Conservation (phyloP, 2,113 vertebrate genomes). For the Leiothrix lutea region DNA sequence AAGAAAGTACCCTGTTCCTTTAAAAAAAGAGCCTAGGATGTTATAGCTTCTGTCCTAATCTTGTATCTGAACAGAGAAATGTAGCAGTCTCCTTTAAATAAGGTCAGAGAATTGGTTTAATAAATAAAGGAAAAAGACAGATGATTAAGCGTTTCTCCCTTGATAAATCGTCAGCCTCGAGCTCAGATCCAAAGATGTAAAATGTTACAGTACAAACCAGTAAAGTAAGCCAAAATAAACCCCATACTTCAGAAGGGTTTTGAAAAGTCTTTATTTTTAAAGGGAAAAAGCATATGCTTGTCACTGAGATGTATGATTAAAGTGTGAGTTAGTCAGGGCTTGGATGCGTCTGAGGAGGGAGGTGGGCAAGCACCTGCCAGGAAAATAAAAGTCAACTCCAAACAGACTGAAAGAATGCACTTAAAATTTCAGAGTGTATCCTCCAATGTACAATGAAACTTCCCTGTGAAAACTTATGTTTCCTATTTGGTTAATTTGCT, state of each 20-base stretch:
- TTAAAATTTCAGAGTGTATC: constrained; percentile 39
- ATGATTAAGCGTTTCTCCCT: constrained; percentile 20
- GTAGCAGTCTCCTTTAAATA: not conserved
- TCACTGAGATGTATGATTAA: constrained; percentile 50
- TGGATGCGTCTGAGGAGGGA: constrained; percentile 42
- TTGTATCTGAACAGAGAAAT: not conserved
- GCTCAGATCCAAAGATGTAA: constrained; percentile 40
- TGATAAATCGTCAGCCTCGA: constrained; percentile 11
- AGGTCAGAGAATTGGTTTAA: constrained; percentile 9
- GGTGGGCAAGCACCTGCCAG: constrained; percentile 65
- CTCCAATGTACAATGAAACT: constrained; percentile 37
- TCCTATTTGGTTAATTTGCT: constrained; percentile 68
- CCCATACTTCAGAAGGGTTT: constrained; percentile 3
- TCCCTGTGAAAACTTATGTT: constrained; percentile 61
- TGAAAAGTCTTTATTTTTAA: not conserved
- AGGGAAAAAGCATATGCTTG: constrained; percentile 27
- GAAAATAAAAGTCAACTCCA: constrained; percentile 68
- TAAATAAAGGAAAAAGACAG: constrained; percentile 12
- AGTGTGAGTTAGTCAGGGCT: constrained; percentile 65
- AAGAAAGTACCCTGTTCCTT: not conserved
- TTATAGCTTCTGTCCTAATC: not conserved
- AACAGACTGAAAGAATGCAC: constrained; percentile 59
- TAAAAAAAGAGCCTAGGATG: not conserved
- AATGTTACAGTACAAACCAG: constrained; percentile 20
- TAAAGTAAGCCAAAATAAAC: constrained; percentile 9